Base-by-base conservation (phyloP, 2,113 vertebrate species). In the Petrocephalus microphthalmus region DNA sequence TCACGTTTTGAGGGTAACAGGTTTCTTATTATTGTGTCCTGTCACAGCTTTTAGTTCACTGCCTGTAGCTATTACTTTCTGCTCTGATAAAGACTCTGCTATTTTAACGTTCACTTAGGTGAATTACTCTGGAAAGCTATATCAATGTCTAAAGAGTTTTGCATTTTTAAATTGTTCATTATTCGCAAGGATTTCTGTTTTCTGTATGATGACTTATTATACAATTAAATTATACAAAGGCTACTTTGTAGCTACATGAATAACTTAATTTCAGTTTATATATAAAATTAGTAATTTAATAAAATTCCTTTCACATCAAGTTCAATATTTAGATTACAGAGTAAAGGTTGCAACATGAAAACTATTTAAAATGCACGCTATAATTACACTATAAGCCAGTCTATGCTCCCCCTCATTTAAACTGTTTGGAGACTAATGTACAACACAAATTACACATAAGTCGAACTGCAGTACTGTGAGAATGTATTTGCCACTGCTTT, bases 281-380 rank as follows among this genome's bases (percentile, higher is more conserved):
- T 13, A 64, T 64, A 64, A 29, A 29, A 64, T 64, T 67, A 49
- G 15, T 42, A 15, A 87, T 87, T 60, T 33, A 74, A 52, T 25
- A 51, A 71, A 64, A 87, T 42, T 91, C 87, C 88, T 89, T 81
- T 49, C 0, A 53, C 15, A 11, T 33, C 5, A 33, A 33, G 25
- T 29, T 53, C 52, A 53, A 10, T 53, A 2, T 53, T 53, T 10
- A 53, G 13, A 53, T 15, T 74, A 17, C 11, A 15, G 25, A 33
- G 11, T 11, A 71, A 71, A 6, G 1, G 29, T 17, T 37, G 29
- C 11, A 71, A 71, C 25, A 33, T 33, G 33, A 33, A 74, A 37
- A 42, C 29, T 74, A 74, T 74, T 74, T 74, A 37, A 74, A 74
- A 74, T 42, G 4, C 17, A 19, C 25, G 19, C 33, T 7, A 42